Evolutionary conservation across 1,140 invertebrate species (phyloP).

Genomic region (Aleiodes sp.): DNA sequence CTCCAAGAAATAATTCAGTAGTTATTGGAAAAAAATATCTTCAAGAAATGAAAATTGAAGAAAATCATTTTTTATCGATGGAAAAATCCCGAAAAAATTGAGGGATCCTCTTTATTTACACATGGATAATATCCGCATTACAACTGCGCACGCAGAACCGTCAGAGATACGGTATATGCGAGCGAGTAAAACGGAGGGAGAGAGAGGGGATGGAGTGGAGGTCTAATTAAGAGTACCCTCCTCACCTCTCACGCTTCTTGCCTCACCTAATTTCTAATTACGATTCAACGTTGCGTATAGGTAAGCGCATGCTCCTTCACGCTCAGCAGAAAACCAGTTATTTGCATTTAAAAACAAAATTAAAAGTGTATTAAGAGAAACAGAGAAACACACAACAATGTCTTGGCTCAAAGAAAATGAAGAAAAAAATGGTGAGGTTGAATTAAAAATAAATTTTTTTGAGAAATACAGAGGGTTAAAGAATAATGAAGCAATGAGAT

Average conservation of each 20-base stretch:
- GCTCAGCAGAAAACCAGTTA: constrained; percentile 12
- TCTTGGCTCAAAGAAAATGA: too few relatives aligned
- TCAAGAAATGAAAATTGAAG: too few relatives aligned
- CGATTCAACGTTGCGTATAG: constrained; percentile 34
- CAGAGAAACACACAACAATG: neutral
- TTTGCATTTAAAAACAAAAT: constrained; percentile 19
- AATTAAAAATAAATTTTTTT: too few relatives aligned
- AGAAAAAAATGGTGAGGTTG: too few relatives aligned
- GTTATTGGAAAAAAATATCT: too few relatives aligned
- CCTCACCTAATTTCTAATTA: constrained; percentile 39
- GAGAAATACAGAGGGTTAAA: too few relatives aligned
- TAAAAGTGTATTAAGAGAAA: constrained; percentile 1
- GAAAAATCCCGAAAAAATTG: neutral
- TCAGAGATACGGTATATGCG: neutral
- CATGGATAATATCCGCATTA: constrained; percentile 24
- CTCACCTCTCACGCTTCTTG: constrained; percentile 31
- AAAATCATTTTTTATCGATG: too few relatives aligned
- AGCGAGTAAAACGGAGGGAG: neutral
- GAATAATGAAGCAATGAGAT: too few relatives aligned
- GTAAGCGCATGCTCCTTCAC: constrained; percentile 8
- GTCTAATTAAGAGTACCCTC: constrained; percentile 34
- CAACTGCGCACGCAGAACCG: constrained; percentile 10
- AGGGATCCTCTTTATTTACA: neutral
- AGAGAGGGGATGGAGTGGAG: neutral
- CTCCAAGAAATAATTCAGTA: too few relatives aligned